Percentiles rank a stretch among this genome's conserved stretches.
phyloP scores from a whole-genome alignment of 2,797 vertebrate genomes.

The Valencia hispanica region DNA sequence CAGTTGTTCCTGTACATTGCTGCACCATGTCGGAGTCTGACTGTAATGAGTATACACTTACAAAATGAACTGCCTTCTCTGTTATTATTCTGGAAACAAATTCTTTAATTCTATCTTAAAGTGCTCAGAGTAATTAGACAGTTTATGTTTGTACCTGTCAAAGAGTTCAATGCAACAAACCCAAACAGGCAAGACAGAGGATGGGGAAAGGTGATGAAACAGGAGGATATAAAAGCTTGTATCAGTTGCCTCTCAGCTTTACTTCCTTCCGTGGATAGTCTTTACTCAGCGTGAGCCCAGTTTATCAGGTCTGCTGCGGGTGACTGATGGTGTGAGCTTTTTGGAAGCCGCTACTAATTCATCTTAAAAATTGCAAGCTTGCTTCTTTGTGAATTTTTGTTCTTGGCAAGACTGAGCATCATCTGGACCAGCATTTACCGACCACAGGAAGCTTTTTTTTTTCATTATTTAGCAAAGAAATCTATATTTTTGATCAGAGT shows the following conservation, averaged over 20 bases:
- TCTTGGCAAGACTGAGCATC: slow-evolving; percentile 53
- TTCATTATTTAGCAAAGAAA: neutral
- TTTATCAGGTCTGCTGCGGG: slow-evolving; percentile 53
- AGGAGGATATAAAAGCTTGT: slow-evolving; percentile 47
- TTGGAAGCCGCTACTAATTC: slow-evolving; percentile 51
- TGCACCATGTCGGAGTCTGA: slow-evolving; percentile 30
- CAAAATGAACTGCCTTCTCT: slow-evolving; percentile 13
- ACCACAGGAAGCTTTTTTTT: neutral
- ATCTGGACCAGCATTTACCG: slow-evolving; percentile 39
- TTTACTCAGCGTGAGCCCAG: slow-evolving; percentile 39
- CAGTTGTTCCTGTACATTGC: slow-evolving; percentile 5
- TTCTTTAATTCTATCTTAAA: slow-evolving; percentile 16
- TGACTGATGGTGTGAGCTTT: slow-evolving; percentile 66
- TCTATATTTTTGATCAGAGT: no score
- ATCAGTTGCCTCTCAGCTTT: slow-evolving; percentile 45
- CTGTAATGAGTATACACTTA: slow-evolving; percentile 8
- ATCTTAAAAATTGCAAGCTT: slow-evolving; percentile 59
- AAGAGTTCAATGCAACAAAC: slow-evolving; percentile 50
- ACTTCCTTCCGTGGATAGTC: slow-evolving; percentile 51
- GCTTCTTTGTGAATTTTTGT: slow-evolving; percentile 43
- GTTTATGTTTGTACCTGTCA: slow-evolving; percentile 56
- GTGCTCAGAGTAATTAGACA: slow-evolving; percentile 50
- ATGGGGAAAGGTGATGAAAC: slow-evolving; percentile 49
- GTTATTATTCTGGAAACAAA: slow-evolving; percentile 15
- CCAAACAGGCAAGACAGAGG: slow-evolving; percentile 32